A percentile compares a stretch with the other conserved stretches of the same genome.
These are phyloP conservation scores for Amiota communis DNA, from an alignment of 2,888 invertebrate genomes.

Conservation along the genomic window DNA sequence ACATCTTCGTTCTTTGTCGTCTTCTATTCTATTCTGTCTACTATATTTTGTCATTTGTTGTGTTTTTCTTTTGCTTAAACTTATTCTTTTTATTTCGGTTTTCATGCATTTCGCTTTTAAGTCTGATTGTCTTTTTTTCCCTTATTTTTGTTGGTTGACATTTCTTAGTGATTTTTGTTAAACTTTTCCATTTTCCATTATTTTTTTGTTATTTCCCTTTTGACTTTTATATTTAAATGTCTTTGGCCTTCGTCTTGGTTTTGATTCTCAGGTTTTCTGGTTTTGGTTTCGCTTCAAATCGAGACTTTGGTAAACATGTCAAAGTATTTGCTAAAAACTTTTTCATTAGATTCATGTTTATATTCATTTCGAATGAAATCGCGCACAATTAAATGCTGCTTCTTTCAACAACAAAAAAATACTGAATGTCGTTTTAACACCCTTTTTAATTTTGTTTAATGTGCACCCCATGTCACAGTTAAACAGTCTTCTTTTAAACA, in stretches of 20 bases:
- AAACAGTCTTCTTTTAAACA: too few relatives aligned
- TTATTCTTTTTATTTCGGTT: neutral
- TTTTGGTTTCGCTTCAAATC: neutral
- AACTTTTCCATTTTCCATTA: too few relatives aligned
- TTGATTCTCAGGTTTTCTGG: too few relatives aligned
- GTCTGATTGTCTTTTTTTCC: neutral
- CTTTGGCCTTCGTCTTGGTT: too few relatives aligned
- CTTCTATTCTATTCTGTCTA: too few relatives aligned
- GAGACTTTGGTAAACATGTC: slow-evolving; percentile 15
- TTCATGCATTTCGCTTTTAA: slow-evolving; percentile 9
- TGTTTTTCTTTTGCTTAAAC: too few relatives aligned
- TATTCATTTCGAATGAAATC: neutral
- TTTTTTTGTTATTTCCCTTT: too few relatives aligned
- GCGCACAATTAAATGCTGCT: neutral
- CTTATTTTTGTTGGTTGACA: neutral
- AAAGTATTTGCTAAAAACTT: slow-evolving; percentile 48
- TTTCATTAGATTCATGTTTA: slow-evolving; percentile 48
- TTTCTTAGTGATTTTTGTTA: too few relatives aligned
- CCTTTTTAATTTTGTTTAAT: slow-evolving; percentile 27
- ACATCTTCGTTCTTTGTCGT: slow-evolving; percentile 13
- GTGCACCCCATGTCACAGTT: neutral
- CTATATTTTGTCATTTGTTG: too few relatives aligned
- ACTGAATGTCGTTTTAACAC: slow-evolving; percentile 45
- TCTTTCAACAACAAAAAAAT: slow-evolving; percentile 39
- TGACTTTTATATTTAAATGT: too few relatives aligned